Conservation (phyloP, 2,797 vertebrate species). For the Poeciliopsis presidionis region DNA sequence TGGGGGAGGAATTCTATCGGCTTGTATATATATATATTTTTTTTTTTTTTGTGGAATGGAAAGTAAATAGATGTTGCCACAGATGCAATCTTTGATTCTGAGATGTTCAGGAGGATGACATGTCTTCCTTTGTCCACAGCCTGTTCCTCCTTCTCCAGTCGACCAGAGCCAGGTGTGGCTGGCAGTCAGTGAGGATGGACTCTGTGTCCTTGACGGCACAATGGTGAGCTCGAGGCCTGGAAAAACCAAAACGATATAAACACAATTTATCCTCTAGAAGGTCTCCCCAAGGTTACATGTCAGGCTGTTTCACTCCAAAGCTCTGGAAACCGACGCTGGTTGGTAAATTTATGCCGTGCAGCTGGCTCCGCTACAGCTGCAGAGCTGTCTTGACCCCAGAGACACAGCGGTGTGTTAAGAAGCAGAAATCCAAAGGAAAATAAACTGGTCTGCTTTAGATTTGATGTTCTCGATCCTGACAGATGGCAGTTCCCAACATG, state of each 20-base stretch:
- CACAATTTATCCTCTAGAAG: constrained; percentile 12
- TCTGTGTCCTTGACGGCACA: constrained; percentile 90
- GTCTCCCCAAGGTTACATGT: constrained; percentile 1
- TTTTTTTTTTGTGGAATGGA: background rate
- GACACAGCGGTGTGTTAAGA: constrained; percentile 47
- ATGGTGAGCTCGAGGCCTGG: constrained; percentile 83
- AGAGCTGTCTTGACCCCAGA: constrained; percentile 42
- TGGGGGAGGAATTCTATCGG: background rate
- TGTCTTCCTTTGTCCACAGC: constrained; percentile 75
- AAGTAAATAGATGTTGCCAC: background rate
- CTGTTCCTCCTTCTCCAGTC: constrained; percentile 80
- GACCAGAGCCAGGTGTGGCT: constrained; percentile 89
- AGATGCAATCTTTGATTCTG: background rate
- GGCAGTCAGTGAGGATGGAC: constrained; percentile 92
- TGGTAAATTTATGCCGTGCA: constrained; percentile 28
- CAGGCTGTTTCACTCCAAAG: constrained; percentile 8
- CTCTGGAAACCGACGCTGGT: constrained; percentile 15
- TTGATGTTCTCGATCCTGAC: constrained; percentile 43
- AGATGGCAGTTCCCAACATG: constrained; percentile 47
- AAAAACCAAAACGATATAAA: background rate
- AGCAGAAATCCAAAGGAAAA: constrained; percentile 57
- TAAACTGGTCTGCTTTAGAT: constrained; percentile 49
- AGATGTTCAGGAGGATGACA: background rate
- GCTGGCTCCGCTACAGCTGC: constrained; percentile 32
- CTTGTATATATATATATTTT: background rate